Evolutionary conservation across 2,888 invertebrate genomes (phyloP).

Genomic region (Xylophagus ater): DNA sequence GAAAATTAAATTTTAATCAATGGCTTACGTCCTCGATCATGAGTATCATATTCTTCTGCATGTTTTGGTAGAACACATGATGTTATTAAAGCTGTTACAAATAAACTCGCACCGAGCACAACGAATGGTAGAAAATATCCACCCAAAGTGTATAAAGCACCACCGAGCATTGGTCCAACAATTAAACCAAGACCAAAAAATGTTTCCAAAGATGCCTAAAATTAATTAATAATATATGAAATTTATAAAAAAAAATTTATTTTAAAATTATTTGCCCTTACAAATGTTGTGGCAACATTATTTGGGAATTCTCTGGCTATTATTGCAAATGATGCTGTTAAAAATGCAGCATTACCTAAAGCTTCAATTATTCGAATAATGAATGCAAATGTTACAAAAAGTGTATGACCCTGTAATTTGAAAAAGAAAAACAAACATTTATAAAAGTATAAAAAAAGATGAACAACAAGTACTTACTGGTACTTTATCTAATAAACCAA

Average conservation of each 20-base stretch:
- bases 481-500: slow-evolving; percentile 42
- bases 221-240: slow-evolving; percentile 10
- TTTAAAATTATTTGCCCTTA: slow-evolving; percentile 50
- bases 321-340: slow-evolving; percentile 78
- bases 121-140: slow-evolving; percentile 74
- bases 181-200: slow-evolving; percentile 81
- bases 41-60: slow-evolving; percentile 44
- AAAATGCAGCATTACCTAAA: slow-evolving; percentile 74
- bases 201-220: slow-evolving; percentile 68
- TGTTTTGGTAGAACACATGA: slow-evolving; percentile 59
- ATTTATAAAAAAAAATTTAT: slow-evolving; percentile 4
- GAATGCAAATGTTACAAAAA: slow-evolving; percentile 69
- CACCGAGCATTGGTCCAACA: slow-evolving; percentile 83
- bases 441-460: background rate
- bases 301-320: slow-evolving; percentile 81
- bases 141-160: slow-evolving; percentile 66
- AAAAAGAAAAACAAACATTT: background rate
- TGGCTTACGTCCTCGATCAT: slow-evolving; percentile 52
- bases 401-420: slow-evolving; percentile 45
- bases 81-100: slow-evolving; percentile 64
- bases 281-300: slow-evolving; percentile 74
- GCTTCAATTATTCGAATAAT: slow-evolving; percentile 71
- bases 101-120: slow-evolving; percentile 61
- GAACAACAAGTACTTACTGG: slow-evolving; percentile 14
- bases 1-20: too few relatives aligned